Evolutionary conservation across 2,888 invertebrate species (phyloP).

Genomic region (Chloromyia formosa): DNA sequence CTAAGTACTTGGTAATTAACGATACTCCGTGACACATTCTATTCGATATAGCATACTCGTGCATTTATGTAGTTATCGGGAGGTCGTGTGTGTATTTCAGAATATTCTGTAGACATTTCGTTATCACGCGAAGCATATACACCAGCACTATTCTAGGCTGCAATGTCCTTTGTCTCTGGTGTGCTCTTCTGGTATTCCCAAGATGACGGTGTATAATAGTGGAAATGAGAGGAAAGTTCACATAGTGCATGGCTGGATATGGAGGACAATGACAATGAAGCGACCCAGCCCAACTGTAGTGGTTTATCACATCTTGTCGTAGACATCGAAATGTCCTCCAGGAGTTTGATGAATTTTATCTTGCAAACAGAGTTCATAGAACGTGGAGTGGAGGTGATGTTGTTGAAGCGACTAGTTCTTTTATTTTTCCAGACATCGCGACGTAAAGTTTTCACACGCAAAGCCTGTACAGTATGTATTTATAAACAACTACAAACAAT

Average conservation of each 20-base stretch:
- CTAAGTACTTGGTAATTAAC: slow-evolving; percentile 8
- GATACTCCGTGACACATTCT: not conserved
- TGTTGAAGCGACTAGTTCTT: not conserved
- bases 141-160: not conserved
- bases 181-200: slow-evolving; percentile 13
- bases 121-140: not conserved
- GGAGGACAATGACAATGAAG: not conserved
- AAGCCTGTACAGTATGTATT: no score
- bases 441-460: not conserved
- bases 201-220: not conserved
- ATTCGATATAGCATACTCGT: not conserved
- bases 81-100: not conserved
- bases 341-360: slow-evolving; percentile 18
- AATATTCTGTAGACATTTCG: slow-evolving; percentile 4
- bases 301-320: slow-evolving; percentile 14
- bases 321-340: slow-evolving; percentile 18
- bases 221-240: slow-evolving; percentile 6
- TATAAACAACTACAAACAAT: no score
- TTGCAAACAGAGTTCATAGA: not conserved
- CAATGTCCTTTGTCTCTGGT: not conserved
- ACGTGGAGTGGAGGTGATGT: not conserved
- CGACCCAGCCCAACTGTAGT: not conserved
- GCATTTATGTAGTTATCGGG: not conserved
- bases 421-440: slow-evolving; percentile 14
- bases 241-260: not conserved